A percentile compares a stretch with the other conserved stretches of the same genome.
These are phyloP conservation scores for Tetramorium simillimum DNA, from an alignment of 1,140 invertebrate species.

Conservation along the genomic window DNA sequence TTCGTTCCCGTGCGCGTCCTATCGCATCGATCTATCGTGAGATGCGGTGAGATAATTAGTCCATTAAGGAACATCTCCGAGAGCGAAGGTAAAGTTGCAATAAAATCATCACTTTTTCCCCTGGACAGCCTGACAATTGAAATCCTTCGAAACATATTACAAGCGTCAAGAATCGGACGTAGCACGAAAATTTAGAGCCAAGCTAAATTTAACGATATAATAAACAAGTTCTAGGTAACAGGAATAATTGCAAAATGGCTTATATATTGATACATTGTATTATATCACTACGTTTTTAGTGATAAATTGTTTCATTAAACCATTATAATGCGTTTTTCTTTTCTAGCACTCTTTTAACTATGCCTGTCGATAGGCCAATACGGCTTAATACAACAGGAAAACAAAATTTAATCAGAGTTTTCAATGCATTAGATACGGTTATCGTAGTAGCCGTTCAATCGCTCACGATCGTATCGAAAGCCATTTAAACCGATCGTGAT, in stretches of 20 bases:
- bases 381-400: not conserved
- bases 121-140: not conserved
- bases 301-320: not conserved
- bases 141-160: not conserved
- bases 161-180: not conserved
- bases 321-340: not conserved
- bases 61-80: slow-evolving; percentile 18
- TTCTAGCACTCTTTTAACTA: not conserved
- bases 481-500: slow-evolving; percentile 37
- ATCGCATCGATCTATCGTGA: slow-evolving; percentile 31
- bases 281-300: not conserved
- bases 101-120: slow-evolving; percentile 12
- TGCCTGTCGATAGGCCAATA: not conserved
- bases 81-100: slow-evolving; percentile 32
- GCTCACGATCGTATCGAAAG: slow-evolving; percentile 25
- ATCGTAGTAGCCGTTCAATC: slow-evolving; percentile 2
- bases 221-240: not conserved
- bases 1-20: not conserved
- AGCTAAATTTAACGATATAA: not conserved
- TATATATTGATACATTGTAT: not conserved
- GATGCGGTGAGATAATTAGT: slow-evolving; percentile 50
- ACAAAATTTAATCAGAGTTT: slow-evolving; percentile 38
- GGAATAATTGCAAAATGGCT: not conserved
- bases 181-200: not conserved
- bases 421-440: slow-evolving; percentile 23